phyloP scores from a whole-genome alignment of 2,888 invertebrate species.

The Pandemis corylana region DNA sequence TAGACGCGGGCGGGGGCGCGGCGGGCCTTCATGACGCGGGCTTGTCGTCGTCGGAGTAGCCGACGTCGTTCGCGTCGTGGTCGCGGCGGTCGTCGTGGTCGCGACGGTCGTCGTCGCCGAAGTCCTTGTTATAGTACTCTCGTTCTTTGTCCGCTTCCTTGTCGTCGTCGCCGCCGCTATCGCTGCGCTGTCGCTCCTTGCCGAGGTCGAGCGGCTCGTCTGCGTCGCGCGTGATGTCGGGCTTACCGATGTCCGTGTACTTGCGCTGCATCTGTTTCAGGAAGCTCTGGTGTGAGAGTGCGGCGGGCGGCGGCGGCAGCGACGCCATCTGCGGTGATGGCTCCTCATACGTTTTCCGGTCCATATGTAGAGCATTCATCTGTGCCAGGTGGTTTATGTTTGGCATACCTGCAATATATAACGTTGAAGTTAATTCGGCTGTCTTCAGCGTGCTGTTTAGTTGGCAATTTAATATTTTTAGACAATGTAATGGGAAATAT shows the following conservation, averaged over 20 bases:
- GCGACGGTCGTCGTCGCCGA: slow-evolving; percentile 67
- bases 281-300: slow-evolving; percentile 85
- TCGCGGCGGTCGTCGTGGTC: slow-evolving; percentile 55
- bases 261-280: slow-evolving; percentile 87
- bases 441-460: not conserved
- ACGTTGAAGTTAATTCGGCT: not conserved
- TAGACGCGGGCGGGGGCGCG: slow-evolving; percentile 54
- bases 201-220: slow-evolving; percentile 85
- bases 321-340: slow-evolving; percentile 83
- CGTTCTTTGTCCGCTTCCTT: slow-evolving; percentile 80
- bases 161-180: slow-evolving; percentile 78
- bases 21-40: slow-evolving; percentile 68
- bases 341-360: slow-evolving; percentile 83
- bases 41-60: slow-evolving; percentile 79
- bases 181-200: slow-evolving; percentile 77
- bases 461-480: not conserved
- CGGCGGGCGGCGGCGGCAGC: slow-evolving; percentile 83
- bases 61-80: slow-evolving; percentile 69
- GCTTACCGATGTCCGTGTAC: slow-evolving; percentile 84
- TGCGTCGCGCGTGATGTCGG: slow-evolving; percentile 82
- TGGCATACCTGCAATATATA: slow-evolving; percentile 84
- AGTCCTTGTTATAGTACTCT: slow-evolving; percentile 69
- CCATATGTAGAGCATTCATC: slow-evolving; percentile 86
- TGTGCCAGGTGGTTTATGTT: slow-evolving; percentile 92
- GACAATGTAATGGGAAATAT: too few species aligned